phyloP scores from a whole-genome alignment of 2,797 vertebrate species.

The Ceyx erithaca region DNA sequence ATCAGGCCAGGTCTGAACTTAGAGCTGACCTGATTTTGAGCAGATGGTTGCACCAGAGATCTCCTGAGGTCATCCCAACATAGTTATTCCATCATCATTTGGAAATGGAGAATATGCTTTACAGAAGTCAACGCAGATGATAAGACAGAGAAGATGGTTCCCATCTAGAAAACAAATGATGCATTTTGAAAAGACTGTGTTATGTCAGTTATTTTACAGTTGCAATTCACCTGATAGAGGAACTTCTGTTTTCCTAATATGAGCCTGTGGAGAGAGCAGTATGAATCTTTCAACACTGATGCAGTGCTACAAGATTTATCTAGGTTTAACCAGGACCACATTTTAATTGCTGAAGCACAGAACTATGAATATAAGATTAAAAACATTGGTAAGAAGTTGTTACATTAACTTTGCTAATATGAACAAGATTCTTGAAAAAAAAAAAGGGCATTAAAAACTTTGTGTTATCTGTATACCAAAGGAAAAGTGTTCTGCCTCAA shows the following conservation, averaged over 20 bases:
- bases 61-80: not conserved
- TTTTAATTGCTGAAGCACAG: conserved; percentile 8
- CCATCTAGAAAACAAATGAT: not conserved
- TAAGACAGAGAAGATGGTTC: not conserved
- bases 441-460: not conserved
- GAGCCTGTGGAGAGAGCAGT: not conserved
- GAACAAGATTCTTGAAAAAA: not conserved
- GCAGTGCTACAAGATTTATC: not conserved
- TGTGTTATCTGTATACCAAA: not conserved
- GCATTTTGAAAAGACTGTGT: not conserved
- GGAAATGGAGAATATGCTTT: not conserved
- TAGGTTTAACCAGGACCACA: not conserved
- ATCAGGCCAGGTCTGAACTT: not conserved
- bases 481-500: not conserved
- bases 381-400: not conserved
- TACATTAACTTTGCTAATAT: not conserved
- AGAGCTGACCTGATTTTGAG: not conserved
- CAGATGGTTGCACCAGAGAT: not conserved
- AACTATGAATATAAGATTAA: not conserved
- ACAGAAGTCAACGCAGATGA: not conserved
- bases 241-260: not conserved
- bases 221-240: not conserved
- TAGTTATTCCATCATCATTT: not conserved
- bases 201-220: not conserved
- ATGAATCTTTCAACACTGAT: not conserved